A percentile compares a stretch with the other conserved stretches of the same genome.
phyloP scores from a whole-genome alignment of 2,888 invertebrate species.

The Ophioninae sp. region DNA sequence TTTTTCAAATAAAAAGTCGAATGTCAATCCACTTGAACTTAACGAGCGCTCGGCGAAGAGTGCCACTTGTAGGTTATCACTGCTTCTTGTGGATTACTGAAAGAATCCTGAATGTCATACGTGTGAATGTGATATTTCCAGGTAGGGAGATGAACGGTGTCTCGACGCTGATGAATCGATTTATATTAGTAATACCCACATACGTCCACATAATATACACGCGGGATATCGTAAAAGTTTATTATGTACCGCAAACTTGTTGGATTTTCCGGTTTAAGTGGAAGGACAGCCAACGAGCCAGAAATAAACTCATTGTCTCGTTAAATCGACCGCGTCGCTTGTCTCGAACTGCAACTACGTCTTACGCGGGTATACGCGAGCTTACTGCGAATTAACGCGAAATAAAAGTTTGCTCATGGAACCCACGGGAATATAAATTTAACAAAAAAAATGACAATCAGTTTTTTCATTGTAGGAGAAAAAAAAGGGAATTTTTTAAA shows the following conservation, averaged over 20 bases:
- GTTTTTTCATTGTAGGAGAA: background rate
- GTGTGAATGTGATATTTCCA: background rate
- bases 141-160: background rate
- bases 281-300: slow-evolving; percentile 19
- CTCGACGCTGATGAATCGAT: background rate
- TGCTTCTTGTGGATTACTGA: background rate
- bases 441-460: background rate
- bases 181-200: background rate
- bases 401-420: background rate
- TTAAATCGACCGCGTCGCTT: slow-evolving; percentile 21
- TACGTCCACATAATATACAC: background rate
- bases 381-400: background rate
- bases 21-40: background rate
- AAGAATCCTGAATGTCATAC: background rate
- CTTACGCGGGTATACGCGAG: background rate
- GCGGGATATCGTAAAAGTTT: slow-evolving; percentile 6
- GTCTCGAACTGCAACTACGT: background rate
- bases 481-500: background rate
- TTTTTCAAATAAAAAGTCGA: background rate
- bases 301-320: slow-evolving; percentile 36
- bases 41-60: background rate
- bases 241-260: slow-evolving; percentile 9
- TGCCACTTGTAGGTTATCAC: background rate
- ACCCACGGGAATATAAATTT: background rate
- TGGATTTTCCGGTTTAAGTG: slow-evolving; percentile 3